Percentiles rank a stretch among this genome's conserved stretches.
phyloP scores from a whole-genome alignment of 2,797 vertebrate species.

The Pantherophis vulpinus region DNA sequence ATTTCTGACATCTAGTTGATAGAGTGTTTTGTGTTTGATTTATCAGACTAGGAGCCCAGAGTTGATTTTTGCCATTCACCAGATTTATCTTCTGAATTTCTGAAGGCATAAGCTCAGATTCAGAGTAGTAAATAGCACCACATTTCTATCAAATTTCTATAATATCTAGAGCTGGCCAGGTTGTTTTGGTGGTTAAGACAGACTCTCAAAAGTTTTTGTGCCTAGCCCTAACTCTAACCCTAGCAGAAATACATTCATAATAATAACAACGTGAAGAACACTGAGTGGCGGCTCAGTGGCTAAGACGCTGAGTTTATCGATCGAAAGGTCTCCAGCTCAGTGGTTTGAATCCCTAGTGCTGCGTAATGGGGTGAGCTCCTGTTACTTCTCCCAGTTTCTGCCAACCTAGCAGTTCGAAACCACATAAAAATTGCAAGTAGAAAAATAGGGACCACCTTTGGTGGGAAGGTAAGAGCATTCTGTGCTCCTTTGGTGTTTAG shows the following conservation, averaged over 20 bases:
- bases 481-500: too few relatives aligned
- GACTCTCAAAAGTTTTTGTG: not conserved
- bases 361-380: too few relatives aligned
- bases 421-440: too few relatives aligned
- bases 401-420: too few relatives aligned
- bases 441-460: too few relatives aligned
- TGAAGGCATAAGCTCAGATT: not conserved
- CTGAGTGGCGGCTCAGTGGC: too few relatives aligned
- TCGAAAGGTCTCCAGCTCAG: too few relatives aligned
- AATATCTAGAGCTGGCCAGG: not conserved
- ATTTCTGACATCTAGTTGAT: conserved; percentile 67
- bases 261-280: not conserved
- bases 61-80: not conserved
- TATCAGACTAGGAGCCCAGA: not conserved
- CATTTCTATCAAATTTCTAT: not conserved
- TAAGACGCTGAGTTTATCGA: too few relatives aligned
- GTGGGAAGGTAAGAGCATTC: too few relatives aligned
- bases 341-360: too few relatives aligned
- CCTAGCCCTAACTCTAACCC: not conserved
- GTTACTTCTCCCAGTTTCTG: too few relatives aligned
- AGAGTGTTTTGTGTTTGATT: conserved; percentile 55
- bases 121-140: not conserved
- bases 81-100: not conserved
- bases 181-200: not conserved
- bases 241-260: not conserved